These are phyloP conservation scores for Rhabdomys pumilio DNA, from an alignment of 2,797 vertebrate genomes.

Conservation along the genomic window DNA sequence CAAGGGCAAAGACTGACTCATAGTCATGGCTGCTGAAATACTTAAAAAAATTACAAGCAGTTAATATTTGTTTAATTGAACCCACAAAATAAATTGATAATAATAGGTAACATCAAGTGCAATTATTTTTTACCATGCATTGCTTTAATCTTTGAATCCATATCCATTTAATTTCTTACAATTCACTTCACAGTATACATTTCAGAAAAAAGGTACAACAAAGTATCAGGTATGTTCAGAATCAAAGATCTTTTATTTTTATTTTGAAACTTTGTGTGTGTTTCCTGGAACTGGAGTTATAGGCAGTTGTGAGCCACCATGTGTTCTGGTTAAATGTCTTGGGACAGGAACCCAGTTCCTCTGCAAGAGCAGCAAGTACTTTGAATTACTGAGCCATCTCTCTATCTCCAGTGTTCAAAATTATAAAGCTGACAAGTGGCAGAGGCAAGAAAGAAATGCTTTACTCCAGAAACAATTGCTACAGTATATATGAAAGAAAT, in stretches of 20 bases:
- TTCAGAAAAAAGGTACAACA: conserved; percentile 33
- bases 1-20: not conserved
- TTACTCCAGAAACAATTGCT: not conserved
- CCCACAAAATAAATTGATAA: conserved; percentile 42
- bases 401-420: not conserved
- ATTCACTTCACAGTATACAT: not conserved
- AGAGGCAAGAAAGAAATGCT: not conserved
- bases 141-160: conserved; percentile 16
- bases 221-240: not conserved
- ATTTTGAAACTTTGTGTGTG: not conserved
- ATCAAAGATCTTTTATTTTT: not conserved
- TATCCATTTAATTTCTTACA: not conserved
- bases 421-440: conserved; percentile 41
- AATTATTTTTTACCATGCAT: conserved; percentile 23
- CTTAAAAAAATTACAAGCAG: not conserved
- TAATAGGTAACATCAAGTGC: conserved; percentile 19
- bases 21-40: not conserved
- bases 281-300: not conserved
- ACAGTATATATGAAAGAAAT: not conserved
- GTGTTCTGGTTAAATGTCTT: not conserved
- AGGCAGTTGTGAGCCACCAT: not conserved
- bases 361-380: not conserved
- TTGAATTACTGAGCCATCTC: not conserved
- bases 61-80: conserved; percentile 66
- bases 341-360: not conserved